A percentile compares a stretch with the other conserved stretches of the same genome.
phyloP scores from a whole-genome alignment of 2,797 vertebrate species.

The Mormyrus hasselquistii region DNA sequence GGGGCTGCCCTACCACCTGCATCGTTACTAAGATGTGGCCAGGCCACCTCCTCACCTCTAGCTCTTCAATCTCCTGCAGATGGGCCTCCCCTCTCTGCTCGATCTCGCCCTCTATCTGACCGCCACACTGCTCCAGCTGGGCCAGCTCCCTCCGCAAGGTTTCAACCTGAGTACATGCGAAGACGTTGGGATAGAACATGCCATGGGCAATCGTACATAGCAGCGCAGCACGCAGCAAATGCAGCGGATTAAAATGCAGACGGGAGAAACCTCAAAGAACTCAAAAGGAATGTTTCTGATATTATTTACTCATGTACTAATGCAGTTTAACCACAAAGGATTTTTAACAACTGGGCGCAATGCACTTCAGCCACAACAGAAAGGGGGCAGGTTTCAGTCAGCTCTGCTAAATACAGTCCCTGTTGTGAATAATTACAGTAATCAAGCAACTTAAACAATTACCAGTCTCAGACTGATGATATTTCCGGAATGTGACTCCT shows the following conservation, averaged over 20 bases:
- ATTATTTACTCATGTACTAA: not conserved
- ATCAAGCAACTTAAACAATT: constrained; percentile 54
- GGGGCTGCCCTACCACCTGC: not conserved
- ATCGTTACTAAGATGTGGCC: not conserved
- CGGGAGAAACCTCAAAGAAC: not conserved
- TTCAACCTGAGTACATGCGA: constrained; percentile 42
- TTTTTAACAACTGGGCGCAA: not conserved
- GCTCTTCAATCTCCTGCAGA: constrained; percentile 52
- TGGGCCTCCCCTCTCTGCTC: constrained; percentile 46
- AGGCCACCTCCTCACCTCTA: constrained; percentile 51
- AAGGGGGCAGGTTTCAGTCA: not conserved
- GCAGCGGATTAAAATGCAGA: not conserved
- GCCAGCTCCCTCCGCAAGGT: constrained; percentile 52
- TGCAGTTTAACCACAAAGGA: not conserved
- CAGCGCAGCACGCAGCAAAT: not conserved
- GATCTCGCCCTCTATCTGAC: constrained; percentile 54
- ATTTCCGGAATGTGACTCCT: constrained; percentile 45
- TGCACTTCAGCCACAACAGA: not conserved
- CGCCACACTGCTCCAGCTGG: constrained; percentile 46
- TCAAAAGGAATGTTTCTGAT: not conserved
- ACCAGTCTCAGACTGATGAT: constrained; percentile 59
- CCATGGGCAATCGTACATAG: not conserved
- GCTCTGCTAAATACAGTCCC: not conserved
- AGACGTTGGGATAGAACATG: not conserved
- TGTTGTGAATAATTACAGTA: constrained; percentile 58